Percentiles rank a stretch among this genome's conserved stretches.
phyloP scores from a whole-genome alignment of 1,140 invertebrate genomes.

The Scaptomyza hsui region DNA sequence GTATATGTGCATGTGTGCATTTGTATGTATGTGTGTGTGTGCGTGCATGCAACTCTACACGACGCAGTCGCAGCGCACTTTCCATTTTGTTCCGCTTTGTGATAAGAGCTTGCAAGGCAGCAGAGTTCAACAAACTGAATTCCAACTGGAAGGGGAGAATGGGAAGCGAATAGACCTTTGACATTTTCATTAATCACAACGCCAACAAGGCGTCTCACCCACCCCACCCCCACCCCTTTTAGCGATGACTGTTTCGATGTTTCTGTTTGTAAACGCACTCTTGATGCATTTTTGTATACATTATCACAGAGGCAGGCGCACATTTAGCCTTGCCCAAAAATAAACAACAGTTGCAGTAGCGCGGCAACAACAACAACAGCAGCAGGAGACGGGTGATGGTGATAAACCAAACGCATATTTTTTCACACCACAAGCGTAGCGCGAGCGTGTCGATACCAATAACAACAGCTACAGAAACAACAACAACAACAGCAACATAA shows the following conservation, averaged over 20 bases:
- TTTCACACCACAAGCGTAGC: conserved; percentile 67
- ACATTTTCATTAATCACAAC: conserved; percentile 77
- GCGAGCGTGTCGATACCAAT: conserved; percentile 64
- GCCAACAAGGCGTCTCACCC: conserved; percentile 6
- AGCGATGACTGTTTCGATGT: background rate
- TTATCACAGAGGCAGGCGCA: conserved; percentile 48
- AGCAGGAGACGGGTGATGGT: conserved; percentile 39
- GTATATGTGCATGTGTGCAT: conserved; percentile 2
- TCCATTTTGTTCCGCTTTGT: conserved; percentile 64
- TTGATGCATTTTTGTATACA: conserved; percentile 75
- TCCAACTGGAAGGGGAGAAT: conserved; percentile 3
- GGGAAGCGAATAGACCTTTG: conserved; percentile 60
- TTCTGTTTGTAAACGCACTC: conserved; percentile 58
- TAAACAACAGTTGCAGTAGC: conserved; percentile 40
- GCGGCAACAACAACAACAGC: no score
- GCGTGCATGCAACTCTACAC: conserved; percentile 9
- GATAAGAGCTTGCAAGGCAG: conserved; percentile 55
- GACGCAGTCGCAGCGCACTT: conserved; percentile 43
- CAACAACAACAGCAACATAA: conserved; percentile 26
- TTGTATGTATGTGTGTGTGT: conserved; percentile 1
- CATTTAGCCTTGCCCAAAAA: conserved; percentile 48
- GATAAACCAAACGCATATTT: conserved; percentile 79
- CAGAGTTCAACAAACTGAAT: conserved; percentile 46
- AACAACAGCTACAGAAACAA: conserved; percentile 47
- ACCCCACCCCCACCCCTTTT: background rate